Percentiles rank a stretch among this genome's conserved stretches.
Conservation (phyloP, 2,113 vertebrate species). For the Sylvicapra grimmia region DNA sequence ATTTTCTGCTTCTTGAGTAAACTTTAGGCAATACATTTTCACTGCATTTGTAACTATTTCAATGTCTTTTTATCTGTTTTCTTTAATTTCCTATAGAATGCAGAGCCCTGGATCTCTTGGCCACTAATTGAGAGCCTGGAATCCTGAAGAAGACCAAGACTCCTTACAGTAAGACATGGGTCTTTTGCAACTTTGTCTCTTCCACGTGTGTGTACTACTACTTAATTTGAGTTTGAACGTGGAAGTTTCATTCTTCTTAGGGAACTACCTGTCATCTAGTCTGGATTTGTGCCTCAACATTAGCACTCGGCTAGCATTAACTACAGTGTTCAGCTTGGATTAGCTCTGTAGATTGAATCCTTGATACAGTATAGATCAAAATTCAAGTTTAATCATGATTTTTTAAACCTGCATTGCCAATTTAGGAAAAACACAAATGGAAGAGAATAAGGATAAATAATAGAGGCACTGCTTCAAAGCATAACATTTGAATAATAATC, state of each 20-base stretch:
- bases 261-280: not conserved
- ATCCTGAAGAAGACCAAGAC: not conserved
- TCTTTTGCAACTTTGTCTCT: not conserved
- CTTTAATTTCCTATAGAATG: not conserved
- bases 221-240: not conserved
- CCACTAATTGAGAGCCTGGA: not conserved
- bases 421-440: not conserved
- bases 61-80: not conserved
- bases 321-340: not conserved
- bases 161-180: not conserved
- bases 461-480: not conserved
- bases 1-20: not conserved
- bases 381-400: not conserved
- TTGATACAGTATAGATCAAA: not conserved
- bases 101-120: not conserved
- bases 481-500: not conserved
- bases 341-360: not conserved
- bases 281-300: not conserved
- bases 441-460: not conserved
- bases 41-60: not conserved
- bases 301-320: not conserved
- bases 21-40: not conserved
- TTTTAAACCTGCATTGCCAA: not conserved
- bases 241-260: not conserved
- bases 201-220: not conserved